Evolutionary conservation across 2,888 invertebrate genomes (phyloP).

Genomic region (Campaea margaritaria): DNA sequence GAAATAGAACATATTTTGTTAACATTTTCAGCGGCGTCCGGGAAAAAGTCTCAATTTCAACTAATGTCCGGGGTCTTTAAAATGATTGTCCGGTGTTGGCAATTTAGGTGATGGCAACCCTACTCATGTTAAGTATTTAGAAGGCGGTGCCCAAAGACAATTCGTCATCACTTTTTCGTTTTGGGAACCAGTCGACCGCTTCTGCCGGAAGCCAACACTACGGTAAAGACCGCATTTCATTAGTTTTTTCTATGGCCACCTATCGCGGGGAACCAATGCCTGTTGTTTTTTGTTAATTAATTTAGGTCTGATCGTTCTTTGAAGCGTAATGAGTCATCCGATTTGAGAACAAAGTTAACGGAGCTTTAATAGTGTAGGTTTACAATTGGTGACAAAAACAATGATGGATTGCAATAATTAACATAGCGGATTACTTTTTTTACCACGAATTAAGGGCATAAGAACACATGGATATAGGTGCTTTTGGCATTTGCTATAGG

Average conservation of each 20-base stretch:
- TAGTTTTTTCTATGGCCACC: conserved; percentile 57
- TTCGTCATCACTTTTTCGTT: conserved; percentile 39
- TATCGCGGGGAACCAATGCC: conserved; percentile 31
- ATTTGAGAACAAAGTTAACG: conserved; percentile 10
- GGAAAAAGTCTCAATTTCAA: too few relatives aligned
- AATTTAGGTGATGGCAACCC: too few relatives aligned
- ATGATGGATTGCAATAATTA: conserved; percentile 4
- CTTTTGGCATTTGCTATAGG: too few relatives aligned
- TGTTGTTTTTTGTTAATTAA: conserved; percentile 39
- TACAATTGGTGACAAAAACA: conserved; percentile 13
- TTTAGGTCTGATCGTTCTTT: conserved; percentile 17
- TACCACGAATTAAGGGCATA: too few relatives aligned
- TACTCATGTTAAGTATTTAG: neutral
- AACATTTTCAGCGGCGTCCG: too few relatives aligned
- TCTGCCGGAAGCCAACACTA: conserved; percentile 39
- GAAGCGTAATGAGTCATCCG: conserved; percentile 14
- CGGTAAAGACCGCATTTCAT: conserved; percentile 47
- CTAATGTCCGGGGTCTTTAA: too few relatives aligned
- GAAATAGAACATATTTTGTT: too few relatives aligned
- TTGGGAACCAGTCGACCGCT: conserved; percentile 40
- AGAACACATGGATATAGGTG: too few relatives aligned
- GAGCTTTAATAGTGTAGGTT: neutral
- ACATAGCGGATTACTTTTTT: too few relatives aligned
- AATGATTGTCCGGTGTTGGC: too few relatives aligned
- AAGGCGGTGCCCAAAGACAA: conserved; percentile 13